Base-by-base conservation (phyloP, 2,113 vertebrate species). In the Callopanchax toddi region DNA sequence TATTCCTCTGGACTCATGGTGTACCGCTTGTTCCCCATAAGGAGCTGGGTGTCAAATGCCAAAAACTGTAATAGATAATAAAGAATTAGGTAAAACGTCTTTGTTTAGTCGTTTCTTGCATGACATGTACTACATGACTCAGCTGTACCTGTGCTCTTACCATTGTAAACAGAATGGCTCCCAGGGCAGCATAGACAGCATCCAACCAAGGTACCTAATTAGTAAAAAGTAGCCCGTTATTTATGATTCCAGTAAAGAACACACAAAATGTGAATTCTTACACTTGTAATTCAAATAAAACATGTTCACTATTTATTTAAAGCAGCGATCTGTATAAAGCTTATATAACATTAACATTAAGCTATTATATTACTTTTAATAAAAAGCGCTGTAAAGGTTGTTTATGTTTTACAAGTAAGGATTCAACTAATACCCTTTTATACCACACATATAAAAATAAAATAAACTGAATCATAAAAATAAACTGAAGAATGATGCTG, bases 1-100 rank as follows among this genome's bases (percentile, higher is more conserved):
- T 98, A 96, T 67, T 99, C 97, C 74, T 99, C 97, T 0, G 97
- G 96, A 75, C 88, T 98, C 74, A 99, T 91, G 0, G 91, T 83
- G 75, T 96, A 95, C 0, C 92, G 91, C 26, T 94, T 95, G 65
- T 92, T 96, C 12, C 96, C 97, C 91, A 98, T 95, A 83, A 99
- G 85, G 49, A 96, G 86, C 87, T 98, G 96, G 1, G 95, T 98
- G 83, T 99, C 96, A 29, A 97, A 94, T 3, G 94, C 96, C 89
- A 98, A 91, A 89, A 97, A 98, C 96, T 98, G 78, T 16, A 78
- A 65, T 18, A 56, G 46, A 83, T 42, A 72, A 79, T 55, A 74
- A 45, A 46, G 39, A 18, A 29, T 42, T 0, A 55, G 46, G 58
- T 76, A 22, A 64, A n/a, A 55, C 17, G 44, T 50, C 1, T 9